These are phyloP conservation scores for Lagopus leucura DNA, from an alignment of 2,113 vertebrate species.

Conservation along the genomic window DNA sequence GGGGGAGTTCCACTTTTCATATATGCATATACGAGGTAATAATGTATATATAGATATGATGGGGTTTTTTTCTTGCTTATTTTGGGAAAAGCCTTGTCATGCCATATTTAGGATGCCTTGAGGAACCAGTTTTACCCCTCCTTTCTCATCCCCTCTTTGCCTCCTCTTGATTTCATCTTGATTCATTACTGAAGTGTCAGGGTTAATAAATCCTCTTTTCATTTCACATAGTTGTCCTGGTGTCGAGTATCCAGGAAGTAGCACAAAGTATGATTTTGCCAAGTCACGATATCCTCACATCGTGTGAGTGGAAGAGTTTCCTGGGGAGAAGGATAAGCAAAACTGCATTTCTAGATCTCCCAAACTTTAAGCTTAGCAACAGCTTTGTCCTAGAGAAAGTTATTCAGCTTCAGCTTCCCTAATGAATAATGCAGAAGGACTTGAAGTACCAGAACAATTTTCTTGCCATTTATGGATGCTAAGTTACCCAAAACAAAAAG, in stretches of 20 bases:
- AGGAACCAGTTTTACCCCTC: not conserved
- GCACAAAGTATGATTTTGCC: conserved; percentile 59
- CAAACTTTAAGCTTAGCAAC: conserved; percentile 93
- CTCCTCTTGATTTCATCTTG: conserved; percentile 36
- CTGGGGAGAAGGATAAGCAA: conserved; percentile 80
- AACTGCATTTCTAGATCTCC: conserved; percentile 85
- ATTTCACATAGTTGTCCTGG: conserved; percentile 52
- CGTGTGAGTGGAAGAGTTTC: conserved; percentile 78
- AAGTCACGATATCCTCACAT: conserved; percentile 71
- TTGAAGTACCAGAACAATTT: conserved; percentile 77
- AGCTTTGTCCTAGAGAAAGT: conserved; percentile 88
- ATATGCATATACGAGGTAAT: not conserved
- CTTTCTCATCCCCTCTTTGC: not conserved
- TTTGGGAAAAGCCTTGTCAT: not conserved
- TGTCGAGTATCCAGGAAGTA: conserved; percentile 75
- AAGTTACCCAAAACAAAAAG: conserved; percentile 81
- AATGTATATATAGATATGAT: accelerated
- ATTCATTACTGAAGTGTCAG: not conserved
- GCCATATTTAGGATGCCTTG: not conserved
- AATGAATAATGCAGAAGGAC: conserved; percentile 83
- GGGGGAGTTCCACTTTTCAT: not conserved
- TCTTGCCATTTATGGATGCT: conserved; percentile 79
- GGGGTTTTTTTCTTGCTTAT: not conserved
- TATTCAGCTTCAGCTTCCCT: conserved; percentile 78
- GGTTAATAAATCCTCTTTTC: conserved; percentile 63